phyloP scores from a whole-genome alignment of 2,113 vertebrate genomes.

The Microcebus ravelobensis region DNA sequence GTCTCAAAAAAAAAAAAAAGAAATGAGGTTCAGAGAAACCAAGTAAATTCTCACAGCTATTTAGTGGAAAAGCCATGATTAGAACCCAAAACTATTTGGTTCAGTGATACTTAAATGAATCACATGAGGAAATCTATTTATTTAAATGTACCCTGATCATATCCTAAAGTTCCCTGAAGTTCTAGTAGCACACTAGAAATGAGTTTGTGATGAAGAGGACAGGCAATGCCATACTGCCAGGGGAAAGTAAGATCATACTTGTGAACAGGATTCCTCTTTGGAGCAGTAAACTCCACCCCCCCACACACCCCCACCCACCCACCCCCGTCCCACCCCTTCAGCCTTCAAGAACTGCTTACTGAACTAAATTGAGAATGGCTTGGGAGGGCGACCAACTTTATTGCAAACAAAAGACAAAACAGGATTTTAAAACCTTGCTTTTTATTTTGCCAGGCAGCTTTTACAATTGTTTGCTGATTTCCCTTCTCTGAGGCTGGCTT shows the following conservation, averaged over 20 bases:
- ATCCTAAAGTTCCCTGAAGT: not conserved
- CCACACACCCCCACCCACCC: no score
- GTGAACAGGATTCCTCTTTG: not conserved
- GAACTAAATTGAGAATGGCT: not conserved
- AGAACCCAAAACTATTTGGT: not conserved
- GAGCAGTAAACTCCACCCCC: no score
- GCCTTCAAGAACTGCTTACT: not conserved
- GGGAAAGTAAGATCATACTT: not conserved
- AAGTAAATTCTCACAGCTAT: not conserved
- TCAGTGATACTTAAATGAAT: not conserved
- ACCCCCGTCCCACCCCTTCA: not conserved
- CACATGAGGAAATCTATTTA: not conserved
- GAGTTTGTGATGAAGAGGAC: not conserved
- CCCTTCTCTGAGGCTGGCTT: not conserved
- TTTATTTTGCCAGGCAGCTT: conserved; percentile 4
- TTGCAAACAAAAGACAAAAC: not conserved
- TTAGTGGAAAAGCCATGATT: not conserved
- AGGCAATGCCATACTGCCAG: not conserved
- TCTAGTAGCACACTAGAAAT: not conserved
- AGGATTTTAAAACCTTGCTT: not conserved
- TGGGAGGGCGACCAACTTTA: not conserved
- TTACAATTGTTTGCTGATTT: conserved; percentile 1
- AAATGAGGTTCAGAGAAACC: not conserved
- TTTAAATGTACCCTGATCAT: not conserved
- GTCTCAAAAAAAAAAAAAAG: not conserved